phyloP scores from a whole-genome alignment of 2,888 invertebrate genomes.

The Ectropis crepuscularia region DNA sequence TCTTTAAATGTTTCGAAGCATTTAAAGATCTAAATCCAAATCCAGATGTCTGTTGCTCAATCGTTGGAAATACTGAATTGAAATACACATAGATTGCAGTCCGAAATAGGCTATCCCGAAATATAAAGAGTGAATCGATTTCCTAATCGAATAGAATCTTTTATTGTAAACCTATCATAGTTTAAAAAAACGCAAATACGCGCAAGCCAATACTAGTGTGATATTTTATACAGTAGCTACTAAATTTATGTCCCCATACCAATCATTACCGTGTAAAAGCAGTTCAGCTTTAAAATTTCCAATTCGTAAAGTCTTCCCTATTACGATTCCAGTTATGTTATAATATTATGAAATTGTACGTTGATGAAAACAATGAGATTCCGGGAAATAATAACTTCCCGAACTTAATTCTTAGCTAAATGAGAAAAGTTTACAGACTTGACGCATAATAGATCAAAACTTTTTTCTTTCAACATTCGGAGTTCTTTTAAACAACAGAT shows the following conservation, averaged over 20 bases:
- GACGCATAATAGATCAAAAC: background rate
- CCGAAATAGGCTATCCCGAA: no score
- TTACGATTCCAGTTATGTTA: constrained; percentile 23
- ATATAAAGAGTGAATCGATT: no score
- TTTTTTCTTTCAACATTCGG: background rate
- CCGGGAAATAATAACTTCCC: constrained; percentile 7
- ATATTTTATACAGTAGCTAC: constrained; percentile 19
- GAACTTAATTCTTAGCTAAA: constrained; percentile 8
- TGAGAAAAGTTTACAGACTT: constrained; percentile 11
- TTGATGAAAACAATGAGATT: constrained; percentile 8
- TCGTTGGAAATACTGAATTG: no score
- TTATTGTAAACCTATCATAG: no score
- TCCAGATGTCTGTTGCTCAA: no score
- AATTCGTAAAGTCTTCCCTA: constrained; percentile 30
- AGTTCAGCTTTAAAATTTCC: constrained; percentile 32
- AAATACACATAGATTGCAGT: no score
- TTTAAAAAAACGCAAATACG: no score
- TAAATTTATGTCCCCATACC: constrained; percentile 21
- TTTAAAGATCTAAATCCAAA: no score
- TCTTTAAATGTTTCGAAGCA: no score
- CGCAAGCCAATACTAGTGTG: background rate
- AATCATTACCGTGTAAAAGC: constrained; percentile 23
- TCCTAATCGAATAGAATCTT: no score
- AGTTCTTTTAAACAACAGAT: background rate
- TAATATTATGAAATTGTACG: constrained; percentile 3